These are phyloP conservation scores for Brachionus paranguensis DNA, from an alignment of 1,140 invertebrate species.

Conservation along the genomic window DNA sequence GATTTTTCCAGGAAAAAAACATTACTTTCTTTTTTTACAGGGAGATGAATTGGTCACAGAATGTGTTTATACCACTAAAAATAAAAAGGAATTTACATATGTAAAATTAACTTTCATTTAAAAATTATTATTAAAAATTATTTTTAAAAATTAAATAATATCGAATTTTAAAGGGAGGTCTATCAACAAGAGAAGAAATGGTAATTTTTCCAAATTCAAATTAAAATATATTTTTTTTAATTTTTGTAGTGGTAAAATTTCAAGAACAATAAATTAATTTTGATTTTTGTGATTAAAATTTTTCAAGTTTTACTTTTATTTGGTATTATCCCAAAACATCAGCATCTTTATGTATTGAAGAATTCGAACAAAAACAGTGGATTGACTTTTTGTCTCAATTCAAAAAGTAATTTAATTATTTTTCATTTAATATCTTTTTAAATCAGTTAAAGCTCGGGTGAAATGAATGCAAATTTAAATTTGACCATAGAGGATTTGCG, in stretches of 20 bases:
- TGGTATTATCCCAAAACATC: background rate
- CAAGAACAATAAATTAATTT: background rate
- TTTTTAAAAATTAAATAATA: no score
- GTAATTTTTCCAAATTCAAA: background rate
- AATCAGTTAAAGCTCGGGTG: background rate
- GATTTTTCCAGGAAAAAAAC: background rate
- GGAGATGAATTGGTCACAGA: background rate
- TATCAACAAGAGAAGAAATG: background rate
- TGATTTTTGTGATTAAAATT: background rate
- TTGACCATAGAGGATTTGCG: background rate
- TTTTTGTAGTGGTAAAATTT: background rate
- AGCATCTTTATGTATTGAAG: background rate
- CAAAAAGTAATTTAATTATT: background rate
- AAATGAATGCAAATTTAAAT: background rate
- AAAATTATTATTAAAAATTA: no score
- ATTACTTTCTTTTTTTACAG: background rate
- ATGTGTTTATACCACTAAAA: background rate
- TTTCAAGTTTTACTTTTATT: background rate
- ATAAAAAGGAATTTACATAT: background rate
- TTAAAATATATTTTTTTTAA: background rate
- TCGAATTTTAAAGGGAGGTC: background rate
- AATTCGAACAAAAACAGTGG: background rate
- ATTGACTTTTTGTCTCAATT: background rate
- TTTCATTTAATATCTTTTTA: background rate
- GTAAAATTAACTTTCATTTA: background rate